Base-by-base conservation (phyloP, 2,113 vertebrate species). In the Psilopogon haemacephalus region DNA sequence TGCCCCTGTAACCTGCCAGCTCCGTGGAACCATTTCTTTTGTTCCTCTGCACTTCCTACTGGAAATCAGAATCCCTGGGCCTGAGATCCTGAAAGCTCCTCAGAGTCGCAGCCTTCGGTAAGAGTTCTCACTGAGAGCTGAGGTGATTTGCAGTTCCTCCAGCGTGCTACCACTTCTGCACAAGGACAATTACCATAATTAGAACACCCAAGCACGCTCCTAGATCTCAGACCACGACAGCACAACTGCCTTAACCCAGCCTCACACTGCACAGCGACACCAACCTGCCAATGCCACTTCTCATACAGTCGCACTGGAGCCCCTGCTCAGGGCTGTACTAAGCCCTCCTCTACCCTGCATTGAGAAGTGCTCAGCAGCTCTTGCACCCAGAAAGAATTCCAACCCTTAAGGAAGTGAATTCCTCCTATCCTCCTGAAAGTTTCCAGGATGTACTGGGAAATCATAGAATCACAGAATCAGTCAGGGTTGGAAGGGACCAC, bases 1-100 rank as follows among this genome's bases (percentile, higher is more conserved):
- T 12, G 18, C 42, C 28, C 6, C 50, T 1, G 0, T 3, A 62
- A n/a, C 67, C 84, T 23, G 32, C 1, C 1, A 32, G 14, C 60
- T 28, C 8, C 2, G n/a, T 0, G 17, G 15, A 76, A 30, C 32
- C 4, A 46, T 63, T 78, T 17, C 7, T 75, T 84, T 75, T 75
- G 70, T 68, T 89, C 86, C 50, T 65, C 87, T 46, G 24, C 58
- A 69, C 44, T 38, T 38, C 68, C 11, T 12, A 54, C 54, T 27
- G 46, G 50, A 67, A 65, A 89, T 55, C 16, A 65, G 48, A 89
- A 8, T 64, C 12, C 18, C 18, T 12, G 32, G 60, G 44, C 67
- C 32, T 18, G 26, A 85, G 54, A 30, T 67, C 70, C 68, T 37
- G 32, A 59, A 77, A 76, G 50, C 35, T 24, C 44, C 35, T 28